phyloP scores from a whole-genome alignment of 2,113 vertebrate species.

The Ageneiosus marmoratus region DNA sequence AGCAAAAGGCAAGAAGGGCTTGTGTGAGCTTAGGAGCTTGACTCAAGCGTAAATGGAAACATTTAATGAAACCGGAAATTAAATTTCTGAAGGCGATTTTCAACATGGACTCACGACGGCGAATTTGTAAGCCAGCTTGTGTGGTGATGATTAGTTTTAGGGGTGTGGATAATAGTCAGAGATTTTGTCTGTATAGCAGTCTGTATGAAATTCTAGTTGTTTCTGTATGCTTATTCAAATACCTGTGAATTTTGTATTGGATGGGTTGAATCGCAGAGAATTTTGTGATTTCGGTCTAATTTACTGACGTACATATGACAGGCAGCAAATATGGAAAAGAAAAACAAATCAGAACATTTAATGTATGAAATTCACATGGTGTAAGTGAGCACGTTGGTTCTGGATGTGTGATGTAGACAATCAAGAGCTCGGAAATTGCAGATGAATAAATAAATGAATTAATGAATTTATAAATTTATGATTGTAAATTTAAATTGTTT shows the following conservation, averaged over 20 bases:
- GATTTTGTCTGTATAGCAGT: background rate
- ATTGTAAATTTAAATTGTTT: no score
- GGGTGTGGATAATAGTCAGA: background rate
- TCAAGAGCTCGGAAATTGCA: background rate
- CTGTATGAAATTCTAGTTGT: background rate
- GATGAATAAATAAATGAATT: no score
- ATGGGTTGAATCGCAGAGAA: background rate
- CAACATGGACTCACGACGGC: background rate
- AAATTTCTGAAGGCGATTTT: slow-evolving; percentile 38
- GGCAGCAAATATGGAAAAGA: background rate
- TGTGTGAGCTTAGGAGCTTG: slow-evolving; percentile 19
- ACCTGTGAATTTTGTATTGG: background rate
- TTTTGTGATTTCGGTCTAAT: background rate
- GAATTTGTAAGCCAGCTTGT: background rate
- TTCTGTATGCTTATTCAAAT: background rate
- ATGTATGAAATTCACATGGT: background rate
- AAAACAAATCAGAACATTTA: background rate
- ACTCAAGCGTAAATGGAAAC: slow-evolving; percentile 11
- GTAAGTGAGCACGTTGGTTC: background rate
- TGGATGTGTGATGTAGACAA: background rate
- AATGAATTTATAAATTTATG: no score
- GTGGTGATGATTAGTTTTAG: background rate
- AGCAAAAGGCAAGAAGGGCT: slow-evolving; percentile 14
- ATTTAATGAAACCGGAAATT: slow-evolving; percentile 37
- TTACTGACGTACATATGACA: background rate